Percentiles rank a stretch among this genome's conserved stretches.
These are phyloP conservation scores for Cyrtonyx montezumae DNA, from an alignment of 2,113 vertebrate species.

Conservation along the genomic window DNA sequence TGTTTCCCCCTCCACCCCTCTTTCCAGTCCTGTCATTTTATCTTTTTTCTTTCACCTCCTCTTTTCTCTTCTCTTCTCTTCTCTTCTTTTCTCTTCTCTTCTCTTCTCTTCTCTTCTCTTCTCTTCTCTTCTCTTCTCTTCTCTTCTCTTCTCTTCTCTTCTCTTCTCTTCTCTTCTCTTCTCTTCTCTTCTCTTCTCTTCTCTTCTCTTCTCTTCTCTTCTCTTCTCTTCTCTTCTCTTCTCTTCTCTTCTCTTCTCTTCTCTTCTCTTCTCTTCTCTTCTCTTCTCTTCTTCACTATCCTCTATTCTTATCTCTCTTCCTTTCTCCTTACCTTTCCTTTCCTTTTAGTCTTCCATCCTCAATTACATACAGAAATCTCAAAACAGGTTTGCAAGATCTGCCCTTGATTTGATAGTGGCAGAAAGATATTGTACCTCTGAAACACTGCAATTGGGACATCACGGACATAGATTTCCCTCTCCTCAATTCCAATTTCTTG, in stretches of 20 bases:
- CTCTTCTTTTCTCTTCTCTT: too few relatives aligned
- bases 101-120: too few relatives aligned
- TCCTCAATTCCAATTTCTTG: not conserved
- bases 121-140: too few relatives aligned
- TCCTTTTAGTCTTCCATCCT: not conserved
- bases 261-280: too few relatives aligned
- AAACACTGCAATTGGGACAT: not conserved
- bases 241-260: too few relatives aligned
- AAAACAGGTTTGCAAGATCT: not conserved
- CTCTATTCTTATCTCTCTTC: not conserved
- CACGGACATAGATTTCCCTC: not conserved
- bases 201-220: too few relatives aligned
- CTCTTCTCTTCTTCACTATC: too few relatives aligned
- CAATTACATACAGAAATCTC: not conserved
- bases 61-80: not conserved
- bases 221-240: too few relatives aligned
- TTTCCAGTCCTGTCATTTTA: not conserved
- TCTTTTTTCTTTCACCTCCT: not conserved
- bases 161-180: too few relatives aligned
- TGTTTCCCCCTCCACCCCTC: not conserved
- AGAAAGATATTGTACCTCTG: not conserved
- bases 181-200: too few relatives aligned
- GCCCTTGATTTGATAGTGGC: not conserved
- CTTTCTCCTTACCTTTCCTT: not conserved
- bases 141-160: too few relatives aligned